Conservation (phyloP, 1,140 invertebrate genomes). For the Camponotus pennsylvanicus region DNA sequence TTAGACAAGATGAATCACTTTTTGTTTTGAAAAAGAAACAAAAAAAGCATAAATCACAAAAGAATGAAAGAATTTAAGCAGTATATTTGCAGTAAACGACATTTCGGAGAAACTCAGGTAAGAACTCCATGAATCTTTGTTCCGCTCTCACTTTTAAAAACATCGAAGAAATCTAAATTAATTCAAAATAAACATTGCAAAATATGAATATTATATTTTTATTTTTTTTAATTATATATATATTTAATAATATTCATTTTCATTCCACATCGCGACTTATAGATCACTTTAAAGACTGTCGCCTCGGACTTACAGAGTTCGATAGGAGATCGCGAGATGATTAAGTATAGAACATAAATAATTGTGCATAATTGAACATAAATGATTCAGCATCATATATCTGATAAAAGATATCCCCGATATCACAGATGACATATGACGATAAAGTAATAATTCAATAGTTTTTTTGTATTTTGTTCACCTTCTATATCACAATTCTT, state of each 20-base stretch:
- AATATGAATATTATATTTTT: conserved; percentile 14
- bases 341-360: conserved; percentile 83
- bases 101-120: too few species aligned
- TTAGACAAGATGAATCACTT: background rate
- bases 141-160: conserved; percentile 18
- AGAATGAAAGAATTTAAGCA: too few species aligned
- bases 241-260: background rate
- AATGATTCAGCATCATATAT: conserved; percentile 83
- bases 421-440: conserved; percentile 85
- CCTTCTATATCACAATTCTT: conserved; percentile 48
- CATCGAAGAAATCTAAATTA: background rate
- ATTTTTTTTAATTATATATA: conserved; percentile 20
- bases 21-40: too few species aligned
- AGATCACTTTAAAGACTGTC: background rate
- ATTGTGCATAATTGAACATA: conserved; percentile 70
- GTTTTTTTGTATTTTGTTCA: conserved; percentile 78
- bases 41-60: too few species aligned
- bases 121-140: background rate
- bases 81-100: background rate
- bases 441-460: conserved; percentile 86
- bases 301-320: conserved; percentile 72
- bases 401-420: conserved; percentile 84
- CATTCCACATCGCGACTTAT: too few species aligned
- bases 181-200: background rate
- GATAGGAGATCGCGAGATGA: conserved; percentile 77